These are phyloP conservation scores for Rhizoglyphus robini DNA, from an alignment of 1,140 invertebrate genomes.

Conservation along the genomic window DNA sequence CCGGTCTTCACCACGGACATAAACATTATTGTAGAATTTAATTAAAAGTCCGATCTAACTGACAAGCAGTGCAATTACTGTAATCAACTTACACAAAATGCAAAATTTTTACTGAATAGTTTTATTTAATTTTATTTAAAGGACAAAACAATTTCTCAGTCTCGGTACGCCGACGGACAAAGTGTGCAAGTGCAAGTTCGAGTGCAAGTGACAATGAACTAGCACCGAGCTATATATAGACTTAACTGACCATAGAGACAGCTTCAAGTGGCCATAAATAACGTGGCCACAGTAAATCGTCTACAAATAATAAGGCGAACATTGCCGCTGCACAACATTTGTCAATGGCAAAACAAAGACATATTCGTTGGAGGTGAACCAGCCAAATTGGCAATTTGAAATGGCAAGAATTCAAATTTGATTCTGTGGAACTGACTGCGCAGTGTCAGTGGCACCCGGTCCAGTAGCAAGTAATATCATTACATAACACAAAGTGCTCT, in stretches of 20 bases:
- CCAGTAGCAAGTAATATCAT: no score
- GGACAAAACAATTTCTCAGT: not conserved
- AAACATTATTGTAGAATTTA: not conserved
- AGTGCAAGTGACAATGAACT: not conserved
- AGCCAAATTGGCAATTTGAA: no score
- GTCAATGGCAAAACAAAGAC: not conserved
- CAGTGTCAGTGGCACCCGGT: not conserved
- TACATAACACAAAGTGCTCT: no score
- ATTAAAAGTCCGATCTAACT: not conserved
- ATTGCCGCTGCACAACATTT: not conserved
- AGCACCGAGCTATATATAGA: no score
- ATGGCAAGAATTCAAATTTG: constrained; percentile 5
- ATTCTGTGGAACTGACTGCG: not conserved
- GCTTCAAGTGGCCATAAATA: constrained; percentile 10
- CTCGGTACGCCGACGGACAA: not conserved
- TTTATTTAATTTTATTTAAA: not conserved
- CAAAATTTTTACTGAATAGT: not conserved
- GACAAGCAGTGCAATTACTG: not conserved
- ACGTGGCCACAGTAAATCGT: constrained; percentile 4
- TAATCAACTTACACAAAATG: not conserved
- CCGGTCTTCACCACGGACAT: no score
- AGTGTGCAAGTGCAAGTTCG: not conserved
- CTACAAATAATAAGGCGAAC: constrained; percentile 1
- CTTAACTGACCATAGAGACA: no score
- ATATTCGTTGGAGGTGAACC: not conserved